Evolutionary conservation across 2,797 vertebrate species (phyloP), one percentile per base, ranked within the genome.

Genomic region (Urophycis tenuis): DNA sequence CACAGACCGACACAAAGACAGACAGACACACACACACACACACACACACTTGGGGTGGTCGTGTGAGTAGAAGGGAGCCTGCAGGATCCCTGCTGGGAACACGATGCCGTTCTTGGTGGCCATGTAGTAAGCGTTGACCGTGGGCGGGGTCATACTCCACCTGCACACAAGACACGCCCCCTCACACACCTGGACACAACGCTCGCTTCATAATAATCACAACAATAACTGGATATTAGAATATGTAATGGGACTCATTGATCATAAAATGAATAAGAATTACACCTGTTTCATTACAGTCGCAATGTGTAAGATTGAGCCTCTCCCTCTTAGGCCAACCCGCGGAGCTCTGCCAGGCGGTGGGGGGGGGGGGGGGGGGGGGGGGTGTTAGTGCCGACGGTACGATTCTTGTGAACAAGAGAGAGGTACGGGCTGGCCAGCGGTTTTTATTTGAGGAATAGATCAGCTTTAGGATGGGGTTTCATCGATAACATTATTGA

Each of bases 91-190:
- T 0, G 97, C 97, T 0, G 97, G 97, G 82, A 99, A 98, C 79
- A 99, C 97, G 0, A 99, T 99, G 78, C 96, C 96, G 0, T 99
- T 99, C 92, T 99, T 99, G 78, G 95, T 98, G 76, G 97, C 96
- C 91, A 98, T 93, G 91, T 99, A 99, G 90, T 99, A 99, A 71
- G 97, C 97, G 0, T 99, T 99, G 78, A 99, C 97, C 0, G 97
- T 97, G 81, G 98, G 97, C 0, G 97, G 97, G 53, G 97, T 99
- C 97, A 99, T 99, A 83, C 96, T 99, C 97, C 97, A 99, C 89
- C 97, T 99, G 85, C 1, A 84, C 81, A 53, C 22, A 4, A 74
- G 35, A 67, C 33, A 45, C 39, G 5, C 22, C 14, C 35, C 11
- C 17, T 17, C 33, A 75, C 12, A 7, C 15, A 71, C 35, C 41